These are phyloP conservation scores for Acleris sparsana DNA, from an alignment of 2,888 invertebrate genomes.

Conservation along the genomic window DNA sequence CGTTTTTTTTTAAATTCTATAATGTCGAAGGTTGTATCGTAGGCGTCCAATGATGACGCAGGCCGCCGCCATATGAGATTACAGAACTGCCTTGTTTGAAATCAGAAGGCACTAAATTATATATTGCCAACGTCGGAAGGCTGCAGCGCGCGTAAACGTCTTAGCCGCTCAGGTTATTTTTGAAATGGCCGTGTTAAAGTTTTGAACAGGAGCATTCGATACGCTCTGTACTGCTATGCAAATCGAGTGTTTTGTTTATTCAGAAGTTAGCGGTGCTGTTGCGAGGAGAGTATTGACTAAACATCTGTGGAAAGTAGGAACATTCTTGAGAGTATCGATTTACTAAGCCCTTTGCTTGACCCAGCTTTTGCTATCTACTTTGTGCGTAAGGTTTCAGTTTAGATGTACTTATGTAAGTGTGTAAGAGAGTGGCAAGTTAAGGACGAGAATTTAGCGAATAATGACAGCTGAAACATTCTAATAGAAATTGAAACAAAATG, in stretches of 20 bases:
- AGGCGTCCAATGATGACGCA: slow-evolving; percentile 71
- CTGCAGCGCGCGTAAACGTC: slow-evolving; percentile 51
- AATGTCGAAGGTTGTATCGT: slow-evolving; percentile 53
- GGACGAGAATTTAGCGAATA: no score
- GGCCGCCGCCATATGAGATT: slow-evolving; percentile 69
- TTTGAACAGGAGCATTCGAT: slow-evolving; percentile 47
- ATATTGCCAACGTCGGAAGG: slow-evolving; percentile 58
- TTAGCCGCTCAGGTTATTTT: slow-evolving; percentile 50
- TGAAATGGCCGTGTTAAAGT: slow-evolving; percentile 56
- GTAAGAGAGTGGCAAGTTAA: no score
- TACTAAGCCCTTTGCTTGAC: slow-evolving; percentile 24
- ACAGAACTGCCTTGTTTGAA: slow-evolving; percentile 59
- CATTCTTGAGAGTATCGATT: slow-evolving; percentile 30
- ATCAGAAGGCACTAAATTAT: slow-evolving; percentile 52
- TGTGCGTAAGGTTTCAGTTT: slow-evolving; percentile 17
- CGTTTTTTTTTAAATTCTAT: slow-evolving; percentile 37
- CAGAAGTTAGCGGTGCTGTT: slow-evolving; percentile 55
- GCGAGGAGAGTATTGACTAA: slow-evolving; percentile 58
- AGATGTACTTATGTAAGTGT: background rate
- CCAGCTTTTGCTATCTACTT: slow-evolving; percentile 12
- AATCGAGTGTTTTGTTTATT: slow-evolving; percentile 66
- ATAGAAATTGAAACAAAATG: no score
- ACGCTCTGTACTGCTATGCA: slow-evolving; percentile 56
- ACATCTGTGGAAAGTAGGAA: slow-evolving; percentile 46
- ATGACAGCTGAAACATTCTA: no score